Evolutionary conservation across 2,113 vertebrate genomes (phyloP).

Genomic region (Callospermophilus lateralis): DNA sequence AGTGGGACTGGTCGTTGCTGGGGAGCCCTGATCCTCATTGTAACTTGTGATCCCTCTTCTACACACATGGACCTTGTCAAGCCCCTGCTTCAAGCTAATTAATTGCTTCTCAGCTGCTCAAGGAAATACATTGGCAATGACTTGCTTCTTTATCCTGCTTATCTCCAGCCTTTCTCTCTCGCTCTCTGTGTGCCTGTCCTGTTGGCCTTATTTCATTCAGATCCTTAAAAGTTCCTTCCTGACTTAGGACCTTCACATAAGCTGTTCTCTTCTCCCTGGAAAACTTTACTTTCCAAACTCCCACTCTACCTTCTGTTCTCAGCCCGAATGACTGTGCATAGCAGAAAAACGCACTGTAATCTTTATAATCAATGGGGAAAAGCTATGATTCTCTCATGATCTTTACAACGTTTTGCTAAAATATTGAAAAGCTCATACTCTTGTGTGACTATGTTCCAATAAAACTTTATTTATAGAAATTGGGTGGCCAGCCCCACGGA

Average conservation of each 20-base stretch:
- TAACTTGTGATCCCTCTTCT: background rate
- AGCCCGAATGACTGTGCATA: background rate
- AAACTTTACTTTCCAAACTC: background rate
- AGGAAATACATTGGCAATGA: background rate
- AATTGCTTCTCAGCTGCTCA: background rate
- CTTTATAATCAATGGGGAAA: background rate
- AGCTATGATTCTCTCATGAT: background rate
- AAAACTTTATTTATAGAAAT: background rate
- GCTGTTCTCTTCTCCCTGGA: conserved; percentile 19
- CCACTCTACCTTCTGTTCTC: conserved; percentile 63
- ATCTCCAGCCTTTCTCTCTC: background rate
- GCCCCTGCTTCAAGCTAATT: background rate
- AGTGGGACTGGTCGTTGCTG: no score
- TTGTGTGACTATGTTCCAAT: background rate
- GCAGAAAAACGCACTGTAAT: background rate
- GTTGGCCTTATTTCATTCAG: background rate
- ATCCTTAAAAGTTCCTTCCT: conserved; percentile 14
- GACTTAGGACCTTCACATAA: background rate
- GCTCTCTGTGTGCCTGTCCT: background rate
- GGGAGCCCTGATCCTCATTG: background rate
- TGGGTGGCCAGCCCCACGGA: no score
- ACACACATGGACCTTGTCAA: background rate
- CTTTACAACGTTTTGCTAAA: conserved; percentile 18
- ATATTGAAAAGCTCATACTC: background rate
- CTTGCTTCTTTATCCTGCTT: background rate